Conservation (phyloP, 1,140 invertebrate species). For the Magallana ariakensis region DNA sequence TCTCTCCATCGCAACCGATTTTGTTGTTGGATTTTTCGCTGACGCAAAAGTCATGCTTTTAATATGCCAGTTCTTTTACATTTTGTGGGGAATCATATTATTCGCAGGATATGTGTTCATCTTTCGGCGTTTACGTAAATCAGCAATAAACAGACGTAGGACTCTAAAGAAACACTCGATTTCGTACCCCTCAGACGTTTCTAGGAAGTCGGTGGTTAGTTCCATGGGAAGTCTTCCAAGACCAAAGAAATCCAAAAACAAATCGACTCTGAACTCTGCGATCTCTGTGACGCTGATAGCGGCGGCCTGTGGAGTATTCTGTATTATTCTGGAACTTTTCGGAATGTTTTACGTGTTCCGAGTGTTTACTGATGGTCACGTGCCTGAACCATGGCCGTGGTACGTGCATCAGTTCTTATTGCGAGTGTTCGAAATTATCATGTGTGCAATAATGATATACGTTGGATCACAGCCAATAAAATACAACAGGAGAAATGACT, state of each 20-base stretch:
- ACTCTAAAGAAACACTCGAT: slow-evolving; percentile 50
- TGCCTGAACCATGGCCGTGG: slow-evolving; percentile 87
- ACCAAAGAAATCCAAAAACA: slow-evolving; percentile 69
- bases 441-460: slow-evolving; percentile 90
- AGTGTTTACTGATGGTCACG: slow-evolving; percentile 63
- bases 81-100: slow-evolving; percentile 87
- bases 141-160: slow-evolving; percentile 78
- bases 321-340: slow-evolving; percentile 90
- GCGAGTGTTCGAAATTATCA: slow-evolving; percentile 89
- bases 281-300: slow-evolving; percentile 92
- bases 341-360: slow-evolving; percentile 87
- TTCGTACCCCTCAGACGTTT: background rate
- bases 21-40: slow-evolving; percentile 81
- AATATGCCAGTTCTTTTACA: slow-evolving; percentile 82
- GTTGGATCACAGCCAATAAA: slow-evolving; percentile 83
- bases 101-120: slow-evolving; percentile 91
- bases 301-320: slow-evolving; percentile 89
- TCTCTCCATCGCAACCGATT: slow-evolving; percentile 89
- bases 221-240: slow-evolving; percentile 20
- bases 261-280: slow-evolving; percentile 84
- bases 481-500: slow-evolving; percentile 23
- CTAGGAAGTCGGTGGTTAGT: slow-evolving; percentile 15
- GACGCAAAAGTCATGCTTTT: slow-evolving; percentile 68
- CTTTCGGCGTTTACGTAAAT: slow-evolving; percentile 82
- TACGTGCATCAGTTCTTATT: slow-evolving; percentile 93